Conservation (phyloP, 2,797 vertebrate species). For the Meriones psammophilus region DNA sequence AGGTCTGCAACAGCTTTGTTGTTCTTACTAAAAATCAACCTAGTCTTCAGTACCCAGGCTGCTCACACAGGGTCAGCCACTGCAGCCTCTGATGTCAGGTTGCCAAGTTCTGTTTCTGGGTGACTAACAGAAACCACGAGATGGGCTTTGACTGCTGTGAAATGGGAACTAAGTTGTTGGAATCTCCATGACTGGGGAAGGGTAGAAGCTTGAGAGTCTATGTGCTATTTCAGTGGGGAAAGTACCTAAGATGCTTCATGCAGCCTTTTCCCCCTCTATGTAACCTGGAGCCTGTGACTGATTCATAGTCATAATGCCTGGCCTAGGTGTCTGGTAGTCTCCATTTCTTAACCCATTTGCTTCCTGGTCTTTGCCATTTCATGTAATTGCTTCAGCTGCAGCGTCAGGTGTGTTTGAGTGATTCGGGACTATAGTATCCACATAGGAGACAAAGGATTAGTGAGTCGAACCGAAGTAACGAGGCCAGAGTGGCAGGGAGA, state of each 20-base stretch:
- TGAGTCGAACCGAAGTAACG: background rate
- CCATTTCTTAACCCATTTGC: background rate
- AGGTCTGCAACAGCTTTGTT: constrained; percentile 1
- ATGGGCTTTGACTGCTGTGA: background rate
- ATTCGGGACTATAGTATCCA: background rate
- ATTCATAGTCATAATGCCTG: background rate
- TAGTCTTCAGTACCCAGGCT: background rate
- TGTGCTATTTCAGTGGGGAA: constrained; percentile 22
- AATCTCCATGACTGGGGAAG: background rate
- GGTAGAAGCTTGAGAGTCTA: constrained; percentile 11
- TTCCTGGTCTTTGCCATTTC: constrained; percentile 38
- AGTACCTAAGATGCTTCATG: background rate
- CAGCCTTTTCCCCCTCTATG: background rate
- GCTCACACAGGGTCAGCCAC: background rate
- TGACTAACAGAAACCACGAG: background rate
- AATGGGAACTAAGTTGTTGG: background rate
- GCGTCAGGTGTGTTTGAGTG: background rate
- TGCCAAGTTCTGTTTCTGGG: background rate
- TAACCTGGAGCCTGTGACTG: constrained; percentile 8
- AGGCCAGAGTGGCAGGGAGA: background rate
- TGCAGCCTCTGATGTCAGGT: background rate
- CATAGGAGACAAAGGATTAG: background rate
- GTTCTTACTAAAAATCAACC: constrained; percentile 14
- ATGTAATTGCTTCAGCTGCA: background rate
- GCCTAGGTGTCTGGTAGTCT: background rate